phyloP scores from a whole-genome alignment of 2,888 invertebrate genomes.

The Calliphora vomitoria region DNA sequence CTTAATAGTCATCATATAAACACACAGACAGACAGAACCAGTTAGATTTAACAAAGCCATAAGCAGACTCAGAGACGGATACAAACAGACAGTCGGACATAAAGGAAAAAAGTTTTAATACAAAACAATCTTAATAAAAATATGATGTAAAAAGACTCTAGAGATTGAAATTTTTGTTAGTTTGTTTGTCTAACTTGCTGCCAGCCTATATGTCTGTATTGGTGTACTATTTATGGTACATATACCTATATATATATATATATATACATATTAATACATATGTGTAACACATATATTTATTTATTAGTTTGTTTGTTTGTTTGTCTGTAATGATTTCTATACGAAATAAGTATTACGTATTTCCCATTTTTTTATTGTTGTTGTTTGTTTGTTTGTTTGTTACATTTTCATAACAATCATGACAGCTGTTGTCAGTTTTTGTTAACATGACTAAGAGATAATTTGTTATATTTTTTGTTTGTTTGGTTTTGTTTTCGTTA shows the following conservation, averaged over 20 bases:
- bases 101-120: background rate
- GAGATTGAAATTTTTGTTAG: slow-evolving; percentile 10
- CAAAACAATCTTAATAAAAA: slow-evolving; percentile 9
- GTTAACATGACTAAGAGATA: slow-evolving; percentile 55
- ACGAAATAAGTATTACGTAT: background rate
- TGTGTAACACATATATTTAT: background rate
- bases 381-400: slow-evolving; percentile 25
- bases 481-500: background rate
- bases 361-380: background rate
- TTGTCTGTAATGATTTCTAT: slow-evolving; percentile 1
- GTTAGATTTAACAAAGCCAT: no score
- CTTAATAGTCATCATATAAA: background rate
- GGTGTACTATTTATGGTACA: background rate
- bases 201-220: background rate
- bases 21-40: background rate
- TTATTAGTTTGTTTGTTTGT: slow-evolving; percentile 12
- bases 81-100: background rate
- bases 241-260: background rate
- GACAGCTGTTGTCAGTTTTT: slow-evolving; percentile 64
- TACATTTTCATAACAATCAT: slow-evolving; percentile 50
- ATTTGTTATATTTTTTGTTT: slow-evolving; percentile 32
- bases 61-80: background rate
- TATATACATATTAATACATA: no score
- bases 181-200: background rate
- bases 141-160: slow-evolving; percentile 20